Conservation (phyloP, 2,113 vertebrate genomes). For the Triplophysa rosa region DNA sequence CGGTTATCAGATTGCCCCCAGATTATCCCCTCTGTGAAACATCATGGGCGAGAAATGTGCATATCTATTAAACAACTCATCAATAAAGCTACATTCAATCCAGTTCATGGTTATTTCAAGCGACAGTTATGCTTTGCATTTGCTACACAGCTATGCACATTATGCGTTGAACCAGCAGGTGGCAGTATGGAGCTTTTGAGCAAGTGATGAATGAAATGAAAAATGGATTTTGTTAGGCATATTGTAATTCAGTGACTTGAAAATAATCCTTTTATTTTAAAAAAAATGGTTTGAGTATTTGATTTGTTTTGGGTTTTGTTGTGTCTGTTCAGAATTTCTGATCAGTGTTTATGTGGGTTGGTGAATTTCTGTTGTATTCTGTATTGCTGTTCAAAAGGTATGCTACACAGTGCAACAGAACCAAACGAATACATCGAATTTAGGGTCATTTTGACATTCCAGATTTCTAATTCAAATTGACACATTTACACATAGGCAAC, state of each 20-base stretch:
- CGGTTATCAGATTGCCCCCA: constrained; percentile 3
- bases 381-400: background rate
- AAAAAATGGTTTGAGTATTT: background rate
- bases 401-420: background rate
- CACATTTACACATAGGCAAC: background rate
- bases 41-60: background rate
- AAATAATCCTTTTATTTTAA: background rate
- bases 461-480: background rate
- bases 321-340: background rate
- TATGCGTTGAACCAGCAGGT: constrained; percentile 36
- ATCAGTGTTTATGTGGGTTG: background rate
- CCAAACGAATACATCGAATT: background rate
- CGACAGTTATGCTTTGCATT: background rate
- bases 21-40: background rate
- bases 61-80: constrained; percentile 16
- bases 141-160: background rate
- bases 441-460: background rate
- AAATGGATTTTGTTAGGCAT: background rate
- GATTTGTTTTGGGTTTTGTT: background rate
- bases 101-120: background rate
- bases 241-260: background rate
- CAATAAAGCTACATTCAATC: background rate
- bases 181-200: constrained; percentile 46
- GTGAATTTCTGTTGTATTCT: background rate
- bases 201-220: background rate